A percentile compares a stretch with the other conserved stretches of the same genome.
phyloP scores from a whole-genome alignment of 2,113 vertebrate species.

The Apaloderma vittatum region DNA sequence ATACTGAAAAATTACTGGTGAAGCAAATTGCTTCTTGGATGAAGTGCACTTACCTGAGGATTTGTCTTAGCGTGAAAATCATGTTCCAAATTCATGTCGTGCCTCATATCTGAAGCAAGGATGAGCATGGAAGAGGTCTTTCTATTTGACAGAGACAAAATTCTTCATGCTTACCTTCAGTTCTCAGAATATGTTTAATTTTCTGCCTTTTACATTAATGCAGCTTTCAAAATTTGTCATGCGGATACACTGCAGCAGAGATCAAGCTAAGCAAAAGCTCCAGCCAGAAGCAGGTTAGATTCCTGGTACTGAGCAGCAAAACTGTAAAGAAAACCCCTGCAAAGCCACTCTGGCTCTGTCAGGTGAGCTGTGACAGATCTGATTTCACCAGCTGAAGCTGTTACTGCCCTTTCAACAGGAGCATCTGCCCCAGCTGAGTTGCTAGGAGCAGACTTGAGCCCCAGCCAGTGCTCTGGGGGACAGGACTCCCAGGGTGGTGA shows the following conservation, averaged over 20 bases:
- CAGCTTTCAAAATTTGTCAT: neutral
- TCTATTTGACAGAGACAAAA: neutral
- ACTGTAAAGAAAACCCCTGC: neutral
- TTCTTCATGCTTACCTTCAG: constrained; percentile 12
- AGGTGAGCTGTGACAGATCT: neutral
- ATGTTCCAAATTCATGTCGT: constrained; percentile 17
- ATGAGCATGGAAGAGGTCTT: neutral
- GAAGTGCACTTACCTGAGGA: neutral
- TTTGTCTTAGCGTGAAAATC: neutral
- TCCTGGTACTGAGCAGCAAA: neutral
- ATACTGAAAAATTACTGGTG: constrained; percentile 9
- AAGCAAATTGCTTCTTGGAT: constrained; percentile 46
- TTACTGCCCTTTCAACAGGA: neutral
- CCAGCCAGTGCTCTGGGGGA: neutral
- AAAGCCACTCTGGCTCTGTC: neutral
- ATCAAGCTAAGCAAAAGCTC: neutral
- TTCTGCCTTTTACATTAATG: constrained; percentile 37
- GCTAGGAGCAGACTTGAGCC: neutral
- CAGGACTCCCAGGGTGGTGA: neutral
- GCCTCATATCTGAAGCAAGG: neutral
- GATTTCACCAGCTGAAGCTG: neutral
- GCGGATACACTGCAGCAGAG: neutral
- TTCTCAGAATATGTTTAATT: constrained; percentile 21
- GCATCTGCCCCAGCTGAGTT: neutral
- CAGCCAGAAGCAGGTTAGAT: neutral